Conservation (phyloP, 2,888 invertebrate species). For the Drosophila mercatorum region DNA sequence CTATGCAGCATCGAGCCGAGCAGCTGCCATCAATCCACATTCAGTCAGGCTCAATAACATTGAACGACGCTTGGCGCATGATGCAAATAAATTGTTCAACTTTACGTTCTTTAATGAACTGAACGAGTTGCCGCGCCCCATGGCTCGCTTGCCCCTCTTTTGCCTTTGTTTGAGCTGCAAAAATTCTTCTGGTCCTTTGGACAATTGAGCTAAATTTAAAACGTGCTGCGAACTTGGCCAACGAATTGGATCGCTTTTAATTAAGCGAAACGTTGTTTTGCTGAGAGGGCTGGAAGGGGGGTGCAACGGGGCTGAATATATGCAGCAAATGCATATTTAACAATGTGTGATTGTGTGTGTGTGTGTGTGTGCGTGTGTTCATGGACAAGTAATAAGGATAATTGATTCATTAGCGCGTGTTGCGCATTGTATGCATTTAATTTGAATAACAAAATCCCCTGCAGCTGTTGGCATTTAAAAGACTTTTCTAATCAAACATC, state of each 20-base stretch:
- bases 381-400: slow-evolving; percentile 64
- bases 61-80: slow-evolving; percentile 45
- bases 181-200: slow-evolving; percentile 19
- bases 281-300: not conserved
- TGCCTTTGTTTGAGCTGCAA: slow-evolving; percentile 3
- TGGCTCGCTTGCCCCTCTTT: slow-evolving; percentile 6
- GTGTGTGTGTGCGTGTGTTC: slow-evolving; percentile 21
- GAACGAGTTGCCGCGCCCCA: slow-evolving; percentile 5
- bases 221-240: slow-evolving; percentile 53
- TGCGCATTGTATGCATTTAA: slow-evolving; percentile 64
- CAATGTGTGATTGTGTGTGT: slow-evolving; percentile 28
- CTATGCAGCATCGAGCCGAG: slow-evolving; percentile 40
- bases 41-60: slow-evolving; percentile 53
- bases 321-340: slow-evolving; percentile 44
- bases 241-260: slow-evolving; percentile 60
- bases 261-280: slow-evolving; percentile 53
- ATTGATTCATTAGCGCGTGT: slow-evolving; percentile 75
- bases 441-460: slow-evolving; percentile 50
- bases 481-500: slow-evolving; percentile 62
- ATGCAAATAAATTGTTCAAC: slow-evolving; percentile 73
- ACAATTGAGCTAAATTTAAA: slow-evolving; percentile 67
- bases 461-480: slow-evolving; percentile 33
- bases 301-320: not conserved
- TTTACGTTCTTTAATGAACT: slow-evolving; percentile 73
- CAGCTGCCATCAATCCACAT: slow-evolving; percentile 52